Evolutionary conservation across 2,113 vertebrate species (phyloP).

Genomic region (Leucoraja erinaceus): DNA sequence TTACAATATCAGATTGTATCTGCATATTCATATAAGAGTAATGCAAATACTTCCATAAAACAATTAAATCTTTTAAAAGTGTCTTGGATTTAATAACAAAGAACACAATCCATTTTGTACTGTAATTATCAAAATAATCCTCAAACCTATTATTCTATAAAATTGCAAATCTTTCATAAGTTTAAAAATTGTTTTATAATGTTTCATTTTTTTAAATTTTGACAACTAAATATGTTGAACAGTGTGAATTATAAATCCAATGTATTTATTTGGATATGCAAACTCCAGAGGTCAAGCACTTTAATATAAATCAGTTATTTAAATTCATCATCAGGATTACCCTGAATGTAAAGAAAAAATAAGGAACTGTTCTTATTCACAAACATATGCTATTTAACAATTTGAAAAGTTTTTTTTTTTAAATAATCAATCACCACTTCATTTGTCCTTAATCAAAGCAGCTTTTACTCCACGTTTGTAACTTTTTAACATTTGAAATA

Average conservation of each 20-base stretch:
- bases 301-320: background rate
- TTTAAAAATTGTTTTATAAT: no score
- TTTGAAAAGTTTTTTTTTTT: background rate
- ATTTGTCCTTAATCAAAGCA: background rate
- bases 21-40: background rate
- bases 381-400: background rate
- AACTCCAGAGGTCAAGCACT: background rate
- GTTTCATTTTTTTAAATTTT: no score
- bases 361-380: background rate
- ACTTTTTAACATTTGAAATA: background rate
- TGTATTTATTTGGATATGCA: background rate
- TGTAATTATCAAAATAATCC: background rate
- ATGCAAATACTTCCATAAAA: background rate
- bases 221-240: background rate
- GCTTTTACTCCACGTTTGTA: background rate
- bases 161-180: no score
- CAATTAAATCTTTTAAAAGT: background rate
- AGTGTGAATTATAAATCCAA: background rate
- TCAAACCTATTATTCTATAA: background rate
- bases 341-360: background rate
- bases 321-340: background rate
- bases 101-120: background rate
- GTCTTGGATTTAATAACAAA: background rate
- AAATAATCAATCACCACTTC: background rate
- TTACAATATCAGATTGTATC: background rate